These are phyloP conservation scores for Halichondria panicea DNA, from an alignment of 37 sponge, comb jelly and placozoan species.

Conservation along the genomic window DNA sequence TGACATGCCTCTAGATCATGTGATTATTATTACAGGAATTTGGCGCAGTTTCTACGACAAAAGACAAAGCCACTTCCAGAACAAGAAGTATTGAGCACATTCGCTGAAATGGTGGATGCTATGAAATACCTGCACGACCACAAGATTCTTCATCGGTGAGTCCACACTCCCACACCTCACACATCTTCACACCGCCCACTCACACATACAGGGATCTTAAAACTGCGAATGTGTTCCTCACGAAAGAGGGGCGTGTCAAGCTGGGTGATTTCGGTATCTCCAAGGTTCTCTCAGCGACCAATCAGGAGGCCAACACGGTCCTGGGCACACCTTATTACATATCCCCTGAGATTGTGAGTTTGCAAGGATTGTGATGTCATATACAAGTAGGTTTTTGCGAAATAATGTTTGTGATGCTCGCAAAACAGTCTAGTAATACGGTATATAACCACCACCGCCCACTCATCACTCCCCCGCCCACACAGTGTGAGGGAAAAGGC, in stretches of 20 bases:
- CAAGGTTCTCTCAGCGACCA: constrained; percentile 75
- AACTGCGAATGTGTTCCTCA: constrained; percentile 97
- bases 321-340: constrained; percentile 98
- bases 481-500: constrained; percentile 90
- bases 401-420: background rate
- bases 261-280: constrained; percentile 99
- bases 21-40: constrained; percentile 50
- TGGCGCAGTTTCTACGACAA: constrained; percentile 84
- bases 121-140: constrained; percentile 84
- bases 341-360: constrained; percentile 93
- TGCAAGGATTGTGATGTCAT: background rate
- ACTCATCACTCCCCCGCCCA: background rate
- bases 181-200: background rate
- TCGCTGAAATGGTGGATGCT: constrained; percentile 93
- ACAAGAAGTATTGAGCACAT: constrained; percentile 79
- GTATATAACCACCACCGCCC: background rate
- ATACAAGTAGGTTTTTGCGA: background rate
- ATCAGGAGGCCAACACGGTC: constrained; percentile 82
- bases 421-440: background rate
- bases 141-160: constrained; percentile 92
- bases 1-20: background rate
- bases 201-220: constrained; percentile 84
- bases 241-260: constrained; percentile 85
- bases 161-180: background rate
- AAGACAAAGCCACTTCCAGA: constrained; percentile 73